A percentile compares a stretch with the other conserved stretches of the same genome.
These are phyloP conservation scores for Sarotherodon lohbergeri DNA, from an alignment of 2,113 vertebrate genomes.

Conservation along the genomic window DNA sequence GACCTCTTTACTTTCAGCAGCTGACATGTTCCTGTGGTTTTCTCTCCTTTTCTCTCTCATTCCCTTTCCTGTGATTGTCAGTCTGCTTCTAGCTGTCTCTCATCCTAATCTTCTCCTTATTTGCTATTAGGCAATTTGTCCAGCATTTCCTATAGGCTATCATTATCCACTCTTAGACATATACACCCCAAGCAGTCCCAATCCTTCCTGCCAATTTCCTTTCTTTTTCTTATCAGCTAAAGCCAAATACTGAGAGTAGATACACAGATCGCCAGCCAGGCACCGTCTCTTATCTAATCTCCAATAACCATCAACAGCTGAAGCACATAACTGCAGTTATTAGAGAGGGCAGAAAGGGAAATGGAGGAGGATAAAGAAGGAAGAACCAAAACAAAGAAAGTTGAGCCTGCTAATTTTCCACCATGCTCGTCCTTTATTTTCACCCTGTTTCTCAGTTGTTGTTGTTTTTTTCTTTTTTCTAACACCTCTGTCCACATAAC, in stretches of 20 bases:
- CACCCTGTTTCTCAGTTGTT: not conserved
- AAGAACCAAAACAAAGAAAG: not conserved
- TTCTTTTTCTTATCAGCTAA: not conserved
- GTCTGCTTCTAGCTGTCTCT: not conserved
- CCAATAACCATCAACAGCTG: conserved; percentile 27
- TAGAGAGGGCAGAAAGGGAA: not conserved
- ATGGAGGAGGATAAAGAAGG: not conserved
- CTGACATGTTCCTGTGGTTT: not conserved
- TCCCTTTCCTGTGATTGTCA: not conserved
- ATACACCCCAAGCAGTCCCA: not conserved
- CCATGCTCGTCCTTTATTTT: not conserved
- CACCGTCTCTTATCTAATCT: not conserved
- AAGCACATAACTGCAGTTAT: not conserved
- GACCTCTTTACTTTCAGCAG: not conserved
- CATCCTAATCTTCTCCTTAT: not conserved
- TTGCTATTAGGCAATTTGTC: not conserved
- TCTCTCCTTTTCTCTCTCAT: not conserved
- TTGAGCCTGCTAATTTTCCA: not conserved
- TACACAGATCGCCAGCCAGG: not conserved
- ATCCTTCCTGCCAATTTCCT: not conserved
- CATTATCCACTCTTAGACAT: not conserved
- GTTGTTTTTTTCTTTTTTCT: not conserved
- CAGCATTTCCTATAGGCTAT: not conserved
- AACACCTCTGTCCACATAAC: not conserved
- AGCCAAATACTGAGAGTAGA: conserved; percentile 7